Conservation (phyloP, 2,113 vertebrate genomes). For the Brachypodius melanocephalos region DNA sequence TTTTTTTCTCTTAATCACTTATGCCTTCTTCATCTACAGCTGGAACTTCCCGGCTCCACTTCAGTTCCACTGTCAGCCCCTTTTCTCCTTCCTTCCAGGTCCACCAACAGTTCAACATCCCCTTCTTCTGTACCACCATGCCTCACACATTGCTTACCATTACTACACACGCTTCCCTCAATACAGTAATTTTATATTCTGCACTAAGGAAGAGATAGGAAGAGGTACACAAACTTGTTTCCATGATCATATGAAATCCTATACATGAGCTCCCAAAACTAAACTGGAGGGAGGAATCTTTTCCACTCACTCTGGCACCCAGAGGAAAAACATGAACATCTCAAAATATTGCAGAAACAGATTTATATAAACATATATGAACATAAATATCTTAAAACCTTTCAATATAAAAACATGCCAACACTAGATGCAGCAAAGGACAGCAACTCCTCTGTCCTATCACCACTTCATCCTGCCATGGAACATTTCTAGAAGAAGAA, state of each 20-base stretch:
- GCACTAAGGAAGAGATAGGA: background rate
- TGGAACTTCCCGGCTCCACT: background rate
- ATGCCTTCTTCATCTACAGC: background rate
- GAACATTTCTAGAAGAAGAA: background rate
- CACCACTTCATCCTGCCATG: background rate
- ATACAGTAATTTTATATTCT: too few species aligned
- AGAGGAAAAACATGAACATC: background rate
- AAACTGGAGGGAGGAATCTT: background rate
- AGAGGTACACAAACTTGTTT: background rate
- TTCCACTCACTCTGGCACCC: background rate
- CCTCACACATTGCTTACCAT: background rate
- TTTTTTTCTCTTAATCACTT: background rate
- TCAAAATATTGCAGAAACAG: background rate
- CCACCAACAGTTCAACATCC: background rate
- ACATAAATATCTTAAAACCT: background rate
- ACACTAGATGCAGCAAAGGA: background rate
- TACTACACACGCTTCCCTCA: background rate
- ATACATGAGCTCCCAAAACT: background rate
- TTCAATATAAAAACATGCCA: background rate
- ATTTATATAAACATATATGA: background rate
- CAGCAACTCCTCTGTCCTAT: background rate
- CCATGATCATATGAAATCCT: background rate
- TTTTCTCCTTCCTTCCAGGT: background rate
- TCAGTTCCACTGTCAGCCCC: background rate
- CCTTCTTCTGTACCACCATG: too few species aligned